Base-by-base conservation (phyloP, 2,113 vertebrate genomes). In the Hydrolagus affinis region DNA sequence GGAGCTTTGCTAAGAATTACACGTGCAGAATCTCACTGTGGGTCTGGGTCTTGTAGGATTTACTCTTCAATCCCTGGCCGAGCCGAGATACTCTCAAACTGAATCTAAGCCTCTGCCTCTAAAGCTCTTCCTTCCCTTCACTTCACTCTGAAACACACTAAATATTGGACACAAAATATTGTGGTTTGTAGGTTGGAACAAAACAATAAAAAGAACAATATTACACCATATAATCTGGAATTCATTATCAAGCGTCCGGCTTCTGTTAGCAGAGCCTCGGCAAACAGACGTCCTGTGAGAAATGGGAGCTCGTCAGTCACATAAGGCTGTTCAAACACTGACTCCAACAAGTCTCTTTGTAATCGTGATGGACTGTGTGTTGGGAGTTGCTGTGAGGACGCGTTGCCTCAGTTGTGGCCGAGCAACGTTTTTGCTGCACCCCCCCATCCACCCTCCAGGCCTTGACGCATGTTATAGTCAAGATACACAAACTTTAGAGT, bases 301-400 rank as follows among this genome's bases (percentile, higher is more conserved):
- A 80, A 59, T 6, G 28, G 77, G 21, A 1, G 59, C 17, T 32
- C 3, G 1, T 66, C 77, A 80, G 78, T 83, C 64, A 15, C 78
- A 60, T 11, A 66, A 32, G 62, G 64, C 66, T 83, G 66, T 68
- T 83, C 66, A 66, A 83, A 83, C 66, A 66, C 32, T 30, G 32
- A 83, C 30, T 21, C 66, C 25, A 83, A 68, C 78, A 83, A 83
- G 62, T 21, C 9, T 66, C 78, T 62, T 77, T 83, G 62, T 32
- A 68, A 83, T 66, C 78, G 66, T 10, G 62, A 32, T 66, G 25
- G 19, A 80, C 11, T 30, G 66, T 62, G 60, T 83, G 44, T 44
- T 1, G 44, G 6, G 14, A 68, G 64, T 68, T 23, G 60, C 11
- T 8, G 44, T 44, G 44, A 44, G 8, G 78, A 83, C 56, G 14